Base-by-base conservation (phyloP, 2,113 vertebrate species). In the Alosa alosa region DNA sequence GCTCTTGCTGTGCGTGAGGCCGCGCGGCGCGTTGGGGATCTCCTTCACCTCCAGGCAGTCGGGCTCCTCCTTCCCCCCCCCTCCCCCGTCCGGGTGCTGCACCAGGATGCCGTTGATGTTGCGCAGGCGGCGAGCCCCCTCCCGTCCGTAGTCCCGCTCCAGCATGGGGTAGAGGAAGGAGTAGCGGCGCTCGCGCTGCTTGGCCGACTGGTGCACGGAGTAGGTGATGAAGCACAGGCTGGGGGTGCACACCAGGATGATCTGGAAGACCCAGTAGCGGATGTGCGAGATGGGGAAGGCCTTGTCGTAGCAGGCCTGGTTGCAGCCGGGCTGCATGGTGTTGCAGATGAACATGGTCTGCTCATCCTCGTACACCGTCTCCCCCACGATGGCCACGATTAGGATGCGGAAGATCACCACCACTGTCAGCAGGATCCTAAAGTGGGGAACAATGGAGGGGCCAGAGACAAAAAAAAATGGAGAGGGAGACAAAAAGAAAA, bases 201-300 rank as follows among this genome's bases (percentile, higher is more conserved):
- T 98, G 87, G 97, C 96, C 0, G 96, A 94, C 91, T 97, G 97
- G 92, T 97, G 96, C 55, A 97, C 96, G 0, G 96, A 97, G 93
- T 97, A 97, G 84, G 97, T 97, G 92, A 97, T 97, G 91, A 97
- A 97, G 93, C 97, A 97, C 85, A 97, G 95, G 90, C 96, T 97
- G 84, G 97, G 97, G 0, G 97, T 97, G 90, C 97, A 97, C 6
- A 97, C 97, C 91, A 97, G 93, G 84, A 97, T 97, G 93, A 97
- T 97, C 94, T 97, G 97, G 90, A 97, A 97, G 64, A 97, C 97
- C 97, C 97, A 97, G 94, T 97, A 97, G 15, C 97, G 96, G 92
- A 97, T 97, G 95, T 97, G 97, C 0, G 96, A 97, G 89, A 97
- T 97, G 88, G 97, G 97, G 89, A 97, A 97, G 89, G 96, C 97